These are phyloP conservation scores for western clawed frog (Xenopus tropicalis) DNA, from an alignment of 2,113 vertebrate genomes.

Conservation along the genomic window DNA sequence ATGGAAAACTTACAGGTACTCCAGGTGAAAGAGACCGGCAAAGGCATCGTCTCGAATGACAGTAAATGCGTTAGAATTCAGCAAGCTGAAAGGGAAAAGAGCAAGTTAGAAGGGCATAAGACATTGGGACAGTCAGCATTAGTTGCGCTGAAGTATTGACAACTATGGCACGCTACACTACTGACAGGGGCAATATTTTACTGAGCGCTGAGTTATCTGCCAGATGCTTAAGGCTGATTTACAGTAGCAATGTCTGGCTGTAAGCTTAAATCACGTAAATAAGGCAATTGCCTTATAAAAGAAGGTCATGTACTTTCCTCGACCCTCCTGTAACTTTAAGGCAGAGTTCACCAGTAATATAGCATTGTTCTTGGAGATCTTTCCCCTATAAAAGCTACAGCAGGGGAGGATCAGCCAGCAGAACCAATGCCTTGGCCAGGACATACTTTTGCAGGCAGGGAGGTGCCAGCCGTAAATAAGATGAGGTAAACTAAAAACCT, in stretches of 20 bases:
- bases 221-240: neutral
- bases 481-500: too few relatives aligned
- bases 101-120: constrained; percentile 46
- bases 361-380: too few relatives aligned
- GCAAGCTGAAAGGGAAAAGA: constrained; percentile 74
- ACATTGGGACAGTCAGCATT: constrained; percentile 28
- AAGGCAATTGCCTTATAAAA: neutral
- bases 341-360: too few relatives aligned
- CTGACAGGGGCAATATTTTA: constrained; percentile 9
- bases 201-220: constrained; percentile 20
- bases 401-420: too few relatives aligned
- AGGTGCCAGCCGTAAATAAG: too few relatives aligned
- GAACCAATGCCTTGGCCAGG: too few relatives aligned
- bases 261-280: neutral
- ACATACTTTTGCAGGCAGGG: too few relatives aligned
- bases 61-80: constrained; percentile 94
- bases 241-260: constrained; percentile 10
- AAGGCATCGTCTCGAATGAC: constrained; percentile 93
- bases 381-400: too few relatives aligned
- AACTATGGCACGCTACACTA: neutral
- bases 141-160: constrained; percentile 29
- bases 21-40: constrained; percentile 90
- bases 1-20: constrained; percentile 88
- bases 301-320: too few relatives aligned
- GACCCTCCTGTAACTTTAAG: too few relatives aligned